phyloP scores from a whole-genome alignment of 2,888 invertebrate genomes.

The Sarcophaga subvicina region DNA sequence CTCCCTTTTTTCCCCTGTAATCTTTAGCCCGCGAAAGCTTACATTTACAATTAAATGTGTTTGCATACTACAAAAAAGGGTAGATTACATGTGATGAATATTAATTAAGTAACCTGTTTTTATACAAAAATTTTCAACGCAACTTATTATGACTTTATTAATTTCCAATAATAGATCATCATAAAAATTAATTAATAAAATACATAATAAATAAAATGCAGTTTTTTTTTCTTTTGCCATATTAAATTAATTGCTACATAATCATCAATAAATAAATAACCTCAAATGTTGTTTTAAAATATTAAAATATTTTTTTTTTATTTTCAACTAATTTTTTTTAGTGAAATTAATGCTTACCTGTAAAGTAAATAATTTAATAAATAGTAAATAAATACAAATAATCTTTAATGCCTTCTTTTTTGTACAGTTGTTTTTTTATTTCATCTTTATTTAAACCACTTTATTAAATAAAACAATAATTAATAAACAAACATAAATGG shows the following conservation, averaged over 20 bases:
- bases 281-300: neutral
- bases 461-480: constrained; percentile 37
- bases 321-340: neutral
- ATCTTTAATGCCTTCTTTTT: constrained; percentile 30
- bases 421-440: constrained; percentile 45
- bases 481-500: neutral
- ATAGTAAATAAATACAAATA: neutral
- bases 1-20: no score
- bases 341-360: constrained; percentile 14
- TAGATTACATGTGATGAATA: constrained; percentile 47
- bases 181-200: neutral
- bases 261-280: neutral
- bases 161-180: neutral
- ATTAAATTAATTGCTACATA: constrained; percentile 6
- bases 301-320: neutral
- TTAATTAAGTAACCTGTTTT: constrained; percentile 22
- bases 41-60: no score
- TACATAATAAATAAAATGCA: no score
- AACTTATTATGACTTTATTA: neutral
- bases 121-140: neutral
- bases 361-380: constrained; percentile 2
- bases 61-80: no score
- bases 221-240: neutral
- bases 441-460: constrained; percentile 36
- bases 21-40: no score